Evolutionary conservation across 2,113 vertebrate species (phyloP), one percentile per base, ranked within the genome.

Genomic region (Microtus richardsoni): DNA sequence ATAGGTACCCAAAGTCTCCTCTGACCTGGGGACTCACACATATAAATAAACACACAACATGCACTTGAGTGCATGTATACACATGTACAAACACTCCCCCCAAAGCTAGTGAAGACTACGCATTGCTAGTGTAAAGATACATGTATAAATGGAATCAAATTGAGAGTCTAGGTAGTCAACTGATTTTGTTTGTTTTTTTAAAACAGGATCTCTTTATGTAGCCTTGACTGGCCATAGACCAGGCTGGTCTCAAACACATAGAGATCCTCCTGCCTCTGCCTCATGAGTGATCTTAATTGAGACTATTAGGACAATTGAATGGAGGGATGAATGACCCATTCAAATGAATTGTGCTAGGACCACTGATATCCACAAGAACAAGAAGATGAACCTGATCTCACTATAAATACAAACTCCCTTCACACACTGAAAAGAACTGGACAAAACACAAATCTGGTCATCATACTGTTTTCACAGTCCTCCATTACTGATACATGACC

Each of bases 241-340:
- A 52, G 47, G 16, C 47, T 52, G 16, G 47, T 4, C 47, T 52
- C 28, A 33, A 78, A 78, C 47, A 21, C 30, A 70, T 17, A 77
- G 28, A 21, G 19, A 78, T 78, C 47, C 17, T 8, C 75, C 75
- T 52, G 3, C 47, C 47, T 78, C 75, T 78, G 47, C 47, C 30
- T 78, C 75, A 49, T 19, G 16, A 52, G 47, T 86, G 66, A 92
- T 90, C 78, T 62, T 91, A 33, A 52, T 21, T 28, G 47, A 77
- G n/a, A 86, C 64, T 71, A 39, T 30, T 74, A 68, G 79, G 64
- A 90, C 11, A 84, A 92, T 13, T 96, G 44, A 89, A 22, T 52
- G 74, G 66, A 49, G 7, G 92, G 78, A 54, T 83, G 12, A 80
- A 94, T 19, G 85, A 83, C n/a, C 39, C 52, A 94, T 84, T 88